Evolutionary conservation across 2,113 vertebrate genomes (phyloP).

Genomic region (Protobothrops flavoviridis): DNA sequence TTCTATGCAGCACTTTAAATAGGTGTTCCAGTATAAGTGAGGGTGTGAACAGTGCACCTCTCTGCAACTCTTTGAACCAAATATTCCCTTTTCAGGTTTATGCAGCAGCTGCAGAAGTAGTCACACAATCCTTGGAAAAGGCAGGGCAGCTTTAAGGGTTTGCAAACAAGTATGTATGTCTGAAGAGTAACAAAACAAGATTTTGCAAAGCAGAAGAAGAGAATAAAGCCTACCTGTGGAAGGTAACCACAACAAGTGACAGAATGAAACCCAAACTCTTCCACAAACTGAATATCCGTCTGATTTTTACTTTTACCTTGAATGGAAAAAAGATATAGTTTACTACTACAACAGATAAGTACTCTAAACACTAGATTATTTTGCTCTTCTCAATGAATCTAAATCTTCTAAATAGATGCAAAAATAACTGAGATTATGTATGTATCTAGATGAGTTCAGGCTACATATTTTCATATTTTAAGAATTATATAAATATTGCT

Average conservation of each 20-base stretch:
- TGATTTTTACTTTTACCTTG: conserved; percentile 68
- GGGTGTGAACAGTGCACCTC: background rate
- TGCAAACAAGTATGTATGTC: background rate
- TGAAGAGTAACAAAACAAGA: background rate
- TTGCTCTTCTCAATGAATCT: background rate
- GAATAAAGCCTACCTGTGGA: conserved; percentile 80
- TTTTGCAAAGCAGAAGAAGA: background rate
- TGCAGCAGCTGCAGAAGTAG: background rate
- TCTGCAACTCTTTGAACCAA: background rate
- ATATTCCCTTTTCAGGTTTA: background rate
- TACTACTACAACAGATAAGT: background rate
- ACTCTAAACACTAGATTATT: background rate
- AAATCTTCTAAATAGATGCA: background rate
- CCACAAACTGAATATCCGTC: conserved; percentile 68
- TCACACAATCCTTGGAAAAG: background rate
- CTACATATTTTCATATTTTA: background rate
- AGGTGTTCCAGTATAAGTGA: background rate
- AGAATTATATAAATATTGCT: background rate
- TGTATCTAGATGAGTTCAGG: background rate
- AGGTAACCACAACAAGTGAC: conserved; percentile 93
- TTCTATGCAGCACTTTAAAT: background rate
- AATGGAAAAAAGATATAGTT: conserved; percentile 39
- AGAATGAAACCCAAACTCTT: conserved; percentile 85
- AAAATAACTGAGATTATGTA: background rate
- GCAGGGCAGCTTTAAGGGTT: background rate